These are phyloP conservation scores for Lordiphosa andalusiaca DNA, from an alignment of 2,888 invertebrate genomes.

Conservation along the genomic window DNA sequence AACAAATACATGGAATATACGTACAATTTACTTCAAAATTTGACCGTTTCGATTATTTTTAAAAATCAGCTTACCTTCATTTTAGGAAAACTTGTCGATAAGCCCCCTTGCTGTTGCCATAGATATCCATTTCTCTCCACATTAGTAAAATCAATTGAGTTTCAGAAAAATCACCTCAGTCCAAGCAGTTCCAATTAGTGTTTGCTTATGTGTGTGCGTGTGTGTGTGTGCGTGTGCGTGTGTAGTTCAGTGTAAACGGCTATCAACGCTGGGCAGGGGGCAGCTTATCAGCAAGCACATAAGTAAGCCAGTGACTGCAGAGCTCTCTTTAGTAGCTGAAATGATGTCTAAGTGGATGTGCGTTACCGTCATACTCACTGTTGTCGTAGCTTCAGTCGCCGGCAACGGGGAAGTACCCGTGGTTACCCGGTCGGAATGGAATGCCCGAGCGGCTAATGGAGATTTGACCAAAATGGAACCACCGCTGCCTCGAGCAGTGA, in stretches of 20 bases:
- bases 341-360: constrained; percentile 36
- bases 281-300: constrained; percentile 49
- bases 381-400: constrained; percentile 3
- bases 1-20: too few relatives aligned
- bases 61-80: too few relatives aligned
- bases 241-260: constrained; percentile 17
- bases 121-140: background rate
- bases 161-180: constrained; percentile 24
- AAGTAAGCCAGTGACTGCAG: constrained; percentile 25
- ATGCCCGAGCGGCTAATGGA: constrained; percentile 83
- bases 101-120: constrained; percentile 4
- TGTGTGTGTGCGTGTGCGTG: background rate
- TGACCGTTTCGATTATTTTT: too few relatives aligned
- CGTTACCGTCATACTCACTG: constrained; percentile 14
- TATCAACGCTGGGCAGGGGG: constrained; percentile 13
- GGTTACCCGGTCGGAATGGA: constrained; percentile 84
- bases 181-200: background rate
- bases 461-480: constrained; percentile 77
- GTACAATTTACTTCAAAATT: too few relatives aligned
- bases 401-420: constrained; percentile 71
- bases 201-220: background rate
- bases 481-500: constrained; percentile 82
- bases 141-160: background rate
- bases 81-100: background rate
- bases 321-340: constrained; percentile 37